Conservation (phyloP, 23 tunicate species). For the Styela plicata region DNA sequence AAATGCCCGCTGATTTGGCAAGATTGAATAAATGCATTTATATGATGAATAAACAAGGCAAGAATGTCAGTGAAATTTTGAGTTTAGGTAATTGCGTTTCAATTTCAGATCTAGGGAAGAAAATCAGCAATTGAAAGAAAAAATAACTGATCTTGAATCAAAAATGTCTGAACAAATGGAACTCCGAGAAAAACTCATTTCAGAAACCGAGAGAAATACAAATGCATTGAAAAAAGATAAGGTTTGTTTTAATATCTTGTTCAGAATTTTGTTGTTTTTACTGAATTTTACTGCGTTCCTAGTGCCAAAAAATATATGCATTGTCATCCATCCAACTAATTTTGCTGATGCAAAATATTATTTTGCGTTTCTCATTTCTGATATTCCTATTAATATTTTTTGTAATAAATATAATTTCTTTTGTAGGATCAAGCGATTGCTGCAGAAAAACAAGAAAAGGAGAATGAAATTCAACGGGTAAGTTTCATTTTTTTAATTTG, state of each 20-base stretch:
- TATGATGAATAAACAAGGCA: too few relatives aligned
- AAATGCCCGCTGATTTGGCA: too few relatives aligned
- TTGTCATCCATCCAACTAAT: too few relatives aligned
- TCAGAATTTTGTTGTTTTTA: not conserved
- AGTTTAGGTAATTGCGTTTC: too few relatives aligned
- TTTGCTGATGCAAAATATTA: too few relatives aligned
- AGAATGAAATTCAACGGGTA: constrained; percentile 13
- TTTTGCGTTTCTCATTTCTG: not conserved
- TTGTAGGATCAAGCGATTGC: constrained; percentile 18
- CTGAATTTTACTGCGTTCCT: too few relatives aligned
- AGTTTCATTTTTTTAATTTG: too few relatives aligned
- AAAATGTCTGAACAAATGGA: constrained; percentile 21
- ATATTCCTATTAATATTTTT: not conserved
- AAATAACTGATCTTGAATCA: constrained; percentile 3
- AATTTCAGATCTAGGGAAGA: constrained; percentile 28
- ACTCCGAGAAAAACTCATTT: constrained; percentile 27
- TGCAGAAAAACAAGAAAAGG: constrained; percentile 6
- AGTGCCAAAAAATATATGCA: too few relatives aligned
- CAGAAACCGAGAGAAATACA: constrained; percentile 19
- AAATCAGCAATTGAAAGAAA: constrained; percentile 12
- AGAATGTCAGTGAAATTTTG: too few relatives aligned
- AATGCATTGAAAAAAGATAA: constrained; percentile 15
- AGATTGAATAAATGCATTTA: too few relatives aligned
- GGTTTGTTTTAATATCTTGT: not conserved
- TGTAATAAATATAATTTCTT: not conserved